phyloP scores from a whole-genome alignment of 2,797 vertebrate species.

The Catamblyrhynchus diadema region DNA sequence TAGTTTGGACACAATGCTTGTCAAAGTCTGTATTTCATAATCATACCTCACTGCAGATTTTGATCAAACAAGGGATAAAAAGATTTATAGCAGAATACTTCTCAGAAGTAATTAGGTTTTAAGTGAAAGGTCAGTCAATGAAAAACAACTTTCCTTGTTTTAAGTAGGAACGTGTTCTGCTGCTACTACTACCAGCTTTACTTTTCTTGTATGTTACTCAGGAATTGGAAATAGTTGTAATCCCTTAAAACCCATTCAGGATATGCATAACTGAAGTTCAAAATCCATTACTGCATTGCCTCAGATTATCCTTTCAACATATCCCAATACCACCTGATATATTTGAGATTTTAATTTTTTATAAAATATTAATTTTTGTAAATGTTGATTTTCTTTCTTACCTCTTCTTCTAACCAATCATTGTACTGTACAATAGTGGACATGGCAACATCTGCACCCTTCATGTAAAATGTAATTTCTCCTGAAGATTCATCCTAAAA shows the following conservation, averaged over 20 bases:
- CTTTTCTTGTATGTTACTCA: neutral
- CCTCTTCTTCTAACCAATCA: slow-evolving; percentile 98
- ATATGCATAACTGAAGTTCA: neutral
- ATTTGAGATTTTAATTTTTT: neutral
- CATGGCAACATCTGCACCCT: slow-evolving; percentile 96
- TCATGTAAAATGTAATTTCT: slow-evolving; percentile 98
- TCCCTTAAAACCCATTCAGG: neutral
- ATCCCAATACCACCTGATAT: neutral
- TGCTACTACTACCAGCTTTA: neutral
- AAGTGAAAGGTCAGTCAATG: neutral
- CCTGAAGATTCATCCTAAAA: slow-evolving; percentile 90
- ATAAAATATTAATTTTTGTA: neutral
- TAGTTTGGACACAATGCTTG: neutral
- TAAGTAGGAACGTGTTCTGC: neutral
- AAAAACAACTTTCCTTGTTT: neutral
- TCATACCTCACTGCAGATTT: neutral
- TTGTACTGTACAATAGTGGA: slow-evolving; percentile 96
- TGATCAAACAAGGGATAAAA: neutral
- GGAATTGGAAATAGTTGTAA: neutral
- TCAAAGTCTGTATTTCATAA: neutral
- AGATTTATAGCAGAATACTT: neutral
- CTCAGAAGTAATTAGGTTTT: neutral
- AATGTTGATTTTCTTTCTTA: slow-evolving; percentile 55
- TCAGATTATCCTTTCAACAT: neutral
- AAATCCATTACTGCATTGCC: neutral